phyloP scores from a whole-genome alignment of 1,140 invertebrate genomes.

The Musca domestica region DNA sequence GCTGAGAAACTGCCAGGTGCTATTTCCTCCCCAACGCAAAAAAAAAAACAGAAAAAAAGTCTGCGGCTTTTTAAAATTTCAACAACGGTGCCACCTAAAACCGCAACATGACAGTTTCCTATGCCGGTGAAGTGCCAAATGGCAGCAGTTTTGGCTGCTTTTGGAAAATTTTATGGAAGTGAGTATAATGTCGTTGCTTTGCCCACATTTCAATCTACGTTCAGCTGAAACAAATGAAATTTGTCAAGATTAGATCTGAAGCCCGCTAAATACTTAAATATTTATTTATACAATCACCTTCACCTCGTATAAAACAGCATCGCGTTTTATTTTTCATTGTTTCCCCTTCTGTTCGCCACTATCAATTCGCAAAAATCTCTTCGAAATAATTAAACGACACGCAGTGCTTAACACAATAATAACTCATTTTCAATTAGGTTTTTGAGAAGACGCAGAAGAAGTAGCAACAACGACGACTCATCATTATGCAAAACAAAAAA shows the following conservation, averaged over 20 bases:
- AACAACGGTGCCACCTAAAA: neutral
- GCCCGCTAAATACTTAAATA: neutral
- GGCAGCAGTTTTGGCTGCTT: constrained; percentile 88
- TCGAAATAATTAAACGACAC: neutral
- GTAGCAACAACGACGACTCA: neutral
- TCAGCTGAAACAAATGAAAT: neutral
- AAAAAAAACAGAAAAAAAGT: no score
- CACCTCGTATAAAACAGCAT: neutral
- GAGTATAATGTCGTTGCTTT: constrained; percentile 55
- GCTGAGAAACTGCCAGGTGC: no score
- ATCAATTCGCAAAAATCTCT: constrained; percentile 1
- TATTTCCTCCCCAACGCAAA: no score
- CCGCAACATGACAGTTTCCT: constrained; percentile 76
- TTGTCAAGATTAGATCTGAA: neutral
- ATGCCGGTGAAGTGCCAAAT: constrained; percentile 83
- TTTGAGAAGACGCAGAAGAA: neutral
- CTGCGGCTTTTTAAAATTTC: no score
- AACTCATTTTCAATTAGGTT: constrained; percentile 8
- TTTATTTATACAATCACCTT: constrained; percentile 8
- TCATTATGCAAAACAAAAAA: constrained; percentile 3
- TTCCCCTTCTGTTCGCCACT: neutral
- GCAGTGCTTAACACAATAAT: neutral
- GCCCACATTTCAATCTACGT: neutral
- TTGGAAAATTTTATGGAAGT: constrained; percentile 82
- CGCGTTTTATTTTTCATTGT: neutral